Evolutionary conservation across 2,797 vertebrate genomes (phyloP), one percentile per base, ranked within the genome.

Genomic region (Takifugu rubripes): DNA sequence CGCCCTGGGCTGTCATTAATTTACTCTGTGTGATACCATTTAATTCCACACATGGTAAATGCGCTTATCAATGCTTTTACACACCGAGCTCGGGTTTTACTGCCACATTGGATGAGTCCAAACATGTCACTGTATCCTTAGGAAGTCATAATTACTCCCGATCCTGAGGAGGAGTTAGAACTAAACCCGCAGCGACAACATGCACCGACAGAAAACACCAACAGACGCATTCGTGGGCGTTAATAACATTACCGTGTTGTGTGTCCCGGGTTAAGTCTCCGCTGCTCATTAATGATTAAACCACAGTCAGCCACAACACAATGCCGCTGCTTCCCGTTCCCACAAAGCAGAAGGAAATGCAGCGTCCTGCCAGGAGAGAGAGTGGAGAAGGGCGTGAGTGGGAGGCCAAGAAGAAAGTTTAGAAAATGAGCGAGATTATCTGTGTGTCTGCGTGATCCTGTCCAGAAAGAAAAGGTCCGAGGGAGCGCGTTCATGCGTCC

Each of bases 271-370:
- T 60, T 66, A 68, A 54, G 64, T 60, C 66, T 70, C 46, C 51
- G 27, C 65, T 72, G 62, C 70, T 81, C 64, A 87, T 88, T 83
- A 89, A 90, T 89, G 84, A 89, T 89, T 87, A 86, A 86, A 84
- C 77, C 76, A 62, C 75, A 68, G 65, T 70, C 75, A 68, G 58
- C 62, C 80, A 78, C 74, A 81, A 83, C 81, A 90, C 90, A 90
- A 90, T 90, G 72, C 74, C 60, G 84, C 76, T 51, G 83, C 77
- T 91, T 92, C 88, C 90, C 89, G 85, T 90, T 86, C 79, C 77
- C 88, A 89, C 83, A 89, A 75, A 77, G 74, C 52, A 49, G 44
- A 79, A 91, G 90, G 90, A 91, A 90, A 61, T 77, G 49, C 49
- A 62, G 87, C 86, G 87, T 90, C 88, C 88, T 88, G 82, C 71